Conservation (phyloP, 2,888 invertebrate genomes). For the Drosophila lutescens region DNA sequence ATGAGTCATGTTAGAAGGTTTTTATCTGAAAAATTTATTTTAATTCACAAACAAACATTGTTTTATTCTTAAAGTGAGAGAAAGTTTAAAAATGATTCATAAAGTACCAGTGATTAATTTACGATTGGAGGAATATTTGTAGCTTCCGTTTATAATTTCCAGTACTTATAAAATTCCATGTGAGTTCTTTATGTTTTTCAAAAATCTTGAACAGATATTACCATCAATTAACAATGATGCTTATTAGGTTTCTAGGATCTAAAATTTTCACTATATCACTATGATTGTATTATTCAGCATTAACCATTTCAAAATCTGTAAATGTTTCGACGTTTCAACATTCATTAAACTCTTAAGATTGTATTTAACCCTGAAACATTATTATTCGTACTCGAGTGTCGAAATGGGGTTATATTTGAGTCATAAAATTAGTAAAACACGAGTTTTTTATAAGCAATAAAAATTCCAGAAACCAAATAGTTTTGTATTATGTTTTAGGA, state of each 20-base stretch:
- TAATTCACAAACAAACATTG: not conserved
- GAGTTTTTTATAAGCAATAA: too few species aligned
- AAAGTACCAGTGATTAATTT: not conserved
- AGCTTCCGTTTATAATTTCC: slow-evolving; percentile 1
- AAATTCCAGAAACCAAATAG: too few species aligned
- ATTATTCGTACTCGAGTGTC: too few species aligned
- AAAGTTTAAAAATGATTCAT: not conserved
- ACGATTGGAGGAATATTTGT: not conserved
- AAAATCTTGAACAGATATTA: not conserved
- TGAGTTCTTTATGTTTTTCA: not conserved
- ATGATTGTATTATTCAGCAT: too few species aligned
- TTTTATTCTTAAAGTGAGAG: not conserved
- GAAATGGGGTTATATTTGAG: too few species aligned
- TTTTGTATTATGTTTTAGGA: too few species aligned
- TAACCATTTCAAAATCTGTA: too few species aligned
- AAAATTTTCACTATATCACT: too few species aligned
- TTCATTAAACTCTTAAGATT: not conserved
- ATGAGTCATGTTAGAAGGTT: not conserved
- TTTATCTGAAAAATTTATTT: too few species aligned
- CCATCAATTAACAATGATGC: not conserved
- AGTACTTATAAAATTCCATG: not conserved
- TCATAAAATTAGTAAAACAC: too few species aligned
- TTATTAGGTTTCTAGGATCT: not conserved
- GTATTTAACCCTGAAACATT: not conserved
- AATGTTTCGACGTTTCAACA: not conserved